Evolutionary conservation across 2,797 vertebrate genomes (phyloP).

Genomic region (Melopsittacus undulatus): DNA sequence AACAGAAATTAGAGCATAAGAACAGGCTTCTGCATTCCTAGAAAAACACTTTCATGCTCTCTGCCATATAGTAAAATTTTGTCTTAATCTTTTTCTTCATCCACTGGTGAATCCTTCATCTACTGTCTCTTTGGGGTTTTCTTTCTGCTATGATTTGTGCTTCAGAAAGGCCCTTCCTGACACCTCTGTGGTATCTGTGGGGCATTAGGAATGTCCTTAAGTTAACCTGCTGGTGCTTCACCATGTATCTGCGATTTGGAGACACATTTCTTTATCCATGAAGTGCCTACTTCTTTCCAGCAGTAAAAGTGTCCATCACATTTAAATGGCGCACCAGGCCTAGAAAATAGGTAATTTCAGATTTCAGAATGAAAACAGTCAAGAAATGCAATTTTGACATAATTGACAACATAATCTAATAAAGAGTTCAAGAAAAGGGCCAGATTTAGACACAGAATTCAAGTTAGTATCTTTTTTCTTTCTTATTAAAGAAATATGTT

Average conservation of each 20-base stretch:
- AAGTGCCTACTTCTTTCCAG: not conserved
- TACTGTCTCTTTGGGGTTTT: accelerated
- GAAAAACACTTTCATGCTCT: not conserved
- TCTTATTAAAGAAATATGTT: not conserved
- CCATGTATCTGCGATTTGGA: not conserved
- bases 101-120: not conserved
- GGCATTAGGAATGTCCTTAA: not conserved
- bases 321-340: not conserved
- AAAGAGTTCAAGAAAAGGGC: not conserved
- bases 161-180: not conserved
- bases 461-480: not conserved
- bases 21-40: not conserved
- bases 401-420: not conserved
- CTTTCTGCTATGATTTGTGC: not conserved
- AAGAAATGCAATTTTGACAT: not conserved
- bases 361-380: not conserved
- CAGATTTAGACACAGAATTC: not conserved
- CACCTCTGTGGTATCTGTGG: too few species aligned
- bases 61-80: not conserved
- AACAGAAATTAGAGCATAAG: not conserved
- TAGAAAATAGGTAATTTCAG: not conserved
- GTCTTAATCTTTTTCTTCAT: not conserved
- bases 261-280: not conserved
- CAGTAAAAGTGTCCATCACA: not conserved
- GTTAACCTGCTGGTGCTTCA: not conserved